Conservation (phyloP, 92 coral and sea anemone genomes). For the Desmophyllum pertusum region DNA sequence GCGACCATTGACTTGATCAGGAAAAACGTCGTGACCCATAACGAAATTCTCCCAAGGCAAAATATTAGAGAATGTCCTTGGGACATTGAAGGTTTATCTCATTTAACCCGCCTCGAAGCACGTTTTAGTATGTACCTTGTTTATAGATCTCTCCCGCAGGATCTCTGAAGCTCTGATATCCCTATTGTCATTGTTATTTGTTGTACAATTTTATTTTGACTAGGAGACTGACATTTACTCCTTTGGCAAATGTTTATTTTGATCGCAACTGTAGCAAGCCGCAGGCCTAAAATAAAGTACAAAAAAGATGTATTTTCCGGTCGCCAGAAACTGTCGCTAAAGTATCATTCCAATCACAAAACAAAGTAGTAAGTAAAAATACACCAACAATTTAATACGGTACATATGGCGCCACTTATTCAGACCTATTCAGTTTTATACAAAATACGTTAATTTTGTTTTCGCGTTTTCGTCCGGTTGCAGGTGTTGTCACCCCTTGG, state of each 20-base stretch:
- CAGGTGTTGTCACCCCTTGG: slow-evolving; percentile 2
- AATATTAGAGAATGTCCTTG: background rate
- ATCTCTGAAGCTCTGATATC: too few species aligned
- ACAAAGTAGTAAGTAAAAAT: background rate
- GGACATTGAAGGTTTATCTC: background rate
- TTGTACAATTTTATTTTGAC: background rate
- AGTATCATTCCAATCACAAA: background rate
- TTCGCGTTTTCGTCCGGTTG: background rate
- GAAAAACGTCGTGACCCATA: background rate
- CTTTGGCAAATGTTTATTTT: background rate
- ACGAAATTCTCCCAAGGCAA: background rate
- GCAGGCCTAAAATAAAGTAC: background rate
- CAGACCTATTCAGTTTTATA: too few species aligned
- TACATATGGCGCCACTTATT: background rate
- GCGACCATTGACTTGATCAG: background rate
- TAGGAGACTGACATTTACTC: slow-evolving; percentile 3
- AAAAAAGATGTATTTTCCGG: background rate
- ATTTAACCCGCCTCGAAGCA: background rate
- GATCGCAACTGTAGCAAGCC: background rate
- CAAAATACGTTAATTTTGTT: slow-evolving; percentile 36
- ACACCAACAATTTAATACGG: background rate
- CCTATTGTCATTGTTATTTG: background rate
- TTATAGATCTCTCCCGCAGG: too few species aligned
- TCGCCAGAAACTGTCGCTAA: background rate
- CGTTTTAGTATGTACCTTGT: background rate